Evolutionary conservation across 2,113 vertebrate genomes (phyloP).

Genomic region (Hassar affinis): DNA sequence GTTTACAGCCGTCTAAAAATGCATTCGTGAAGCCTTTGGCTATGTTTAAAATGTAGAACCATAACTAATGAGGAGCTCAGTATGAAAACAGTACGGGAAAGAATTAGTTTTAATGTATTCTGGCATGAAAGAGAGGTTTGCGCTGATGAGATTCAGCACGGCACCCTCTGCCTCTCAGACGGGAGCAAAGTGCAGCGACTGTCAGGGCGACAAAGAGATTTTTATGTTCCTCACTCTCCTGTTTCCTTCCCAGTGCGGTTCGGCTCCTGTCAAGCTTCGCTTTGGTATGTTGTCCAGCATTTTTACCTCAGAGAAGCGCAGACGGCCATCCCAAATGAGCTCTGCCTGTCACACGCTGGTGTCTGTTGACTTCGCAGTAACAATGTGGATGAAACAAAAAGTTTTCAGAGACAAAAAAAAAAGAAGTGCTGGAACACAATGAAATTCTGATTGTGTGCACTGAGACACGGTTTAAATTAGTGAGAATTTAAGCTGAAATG

Average conservation of each 20-base stretch:
- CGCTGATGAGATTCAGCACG: slow-evolving; percentile 9
- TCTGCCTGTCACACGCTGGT: neutral
- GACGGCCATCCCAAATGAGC: neutral
- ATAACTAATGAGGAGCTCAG: slow-evolving; percentile 16
- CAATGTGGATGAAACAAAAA: neutral
- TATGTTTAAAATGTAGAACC: slow-evolving; percentile 23
- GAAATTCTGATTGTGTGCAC: neutral
- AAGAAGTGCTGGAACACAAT: neutral
- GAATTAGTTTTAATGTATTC: slow-evolving; percentile 42
- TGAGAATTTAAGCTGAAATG: neutral
- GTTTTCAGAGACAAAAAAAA: neutral
- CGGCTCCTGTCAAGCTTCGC: slow-evolving; percentile 10
- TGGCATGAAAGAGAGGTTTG: slow-evolving; percentile 28
- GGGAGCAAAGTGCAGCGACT: slow-evolving; percentile 25
- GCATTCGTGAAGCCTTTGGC: slow-evolving; percentile 17
- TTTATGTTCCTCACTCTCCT: slow-evolving; percentile 19
- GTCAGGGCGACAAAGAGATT: slow-evolving; percentile 26
- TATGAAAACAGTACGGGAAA: slow-evolving; percentile 24
- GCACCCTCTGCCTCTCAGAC: slow-evolving; percentile 29
- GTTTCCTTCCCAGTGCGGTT: slow-evolving; percentile 8
- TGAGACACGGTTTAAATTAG: neutral
- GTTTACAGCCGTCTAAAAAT: slow-evolving; percentile 28
- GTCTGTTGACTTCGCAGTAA: slow-evolving; percentile 1
- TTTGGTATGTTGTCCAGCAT: slow-evolving; percentile 14
- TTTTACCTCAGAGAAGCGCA: neutral